Percentiles rank a stretch among this genome's conserved stretches.
These are phyloP conservation scores for Calycopis cecrops DNA, from an alignment of 1,140 invertebrate species.

Conservation along the genomic window DNA sequence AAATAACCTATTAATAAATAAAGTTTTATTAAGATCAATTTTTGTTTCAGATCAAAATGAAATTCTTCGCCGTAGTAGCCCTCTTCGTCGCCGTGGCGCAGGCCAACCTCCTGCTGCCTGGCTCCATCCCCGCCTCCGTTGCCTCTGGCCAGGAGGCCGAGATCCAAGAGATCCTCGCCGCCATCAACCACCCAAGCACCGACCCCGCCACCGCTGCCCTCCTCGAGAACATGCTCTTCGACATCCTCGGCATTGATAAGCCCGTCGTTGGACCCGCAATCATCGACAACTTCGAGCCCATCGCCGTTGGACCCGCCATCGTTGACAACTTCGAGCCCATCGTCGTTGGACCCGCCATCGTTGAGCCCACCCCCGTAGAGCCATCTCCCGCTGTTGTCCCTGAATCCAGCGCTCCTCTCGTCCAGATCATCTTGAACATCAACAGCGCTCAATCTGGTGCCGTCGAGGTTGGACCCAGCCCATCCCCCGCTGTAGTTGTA, in stretches of 20 bases:
- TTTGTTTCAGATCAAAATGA: conserved; percentile 41
- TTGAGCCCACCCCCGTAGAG: conserved; percentile 20
- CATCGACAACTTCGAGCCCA: conserved; percentile 21
- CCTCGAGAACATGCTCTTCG: conserved; percentile 41
- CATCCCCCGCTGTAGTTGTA: conserved; percentile 16
- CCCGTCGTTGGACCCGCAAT: conserved; percentile 29
- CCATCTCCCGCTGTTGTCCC: conserved; percentile 30
- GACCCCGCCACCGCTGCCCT: conserved; percentile 49
- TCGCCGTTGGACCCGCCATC: conserved; percentile 23
- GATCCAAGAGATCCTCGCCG: conserved; percentile 43
- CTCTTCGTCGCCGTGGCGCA: conserved; percentile 43
- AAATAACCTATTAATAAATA: too few species aligned
- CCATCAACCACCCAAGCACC: conserved; percentile 53
- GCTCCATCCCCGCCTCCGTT: conserved; percentile 15
- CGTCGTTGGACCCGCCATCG: conserved; percentile 17
- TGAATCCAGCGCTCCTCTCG: conserved; percentile 34
- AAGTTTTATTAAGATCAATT: too few species aligned
- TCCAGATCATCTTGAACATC: conserved; percentile 54
- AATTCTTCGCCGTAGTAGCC: conserved; percentile 45
- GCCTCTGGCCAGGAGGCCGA: conserved; percentile 22
- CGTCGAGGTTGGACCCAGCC: conserved; percentile 20
- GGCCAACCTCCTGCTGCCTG: conserved; percentile 30
- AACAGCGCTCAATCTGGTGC: conserved; percentile 18
- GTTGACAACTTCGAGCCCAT: conserved; percentile 22
- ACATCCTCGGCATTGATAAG: conserved; percentile 29